Conservation (phyloP, 2,113 vertebrate genomes). For the Scopus umbretta region DNA sequence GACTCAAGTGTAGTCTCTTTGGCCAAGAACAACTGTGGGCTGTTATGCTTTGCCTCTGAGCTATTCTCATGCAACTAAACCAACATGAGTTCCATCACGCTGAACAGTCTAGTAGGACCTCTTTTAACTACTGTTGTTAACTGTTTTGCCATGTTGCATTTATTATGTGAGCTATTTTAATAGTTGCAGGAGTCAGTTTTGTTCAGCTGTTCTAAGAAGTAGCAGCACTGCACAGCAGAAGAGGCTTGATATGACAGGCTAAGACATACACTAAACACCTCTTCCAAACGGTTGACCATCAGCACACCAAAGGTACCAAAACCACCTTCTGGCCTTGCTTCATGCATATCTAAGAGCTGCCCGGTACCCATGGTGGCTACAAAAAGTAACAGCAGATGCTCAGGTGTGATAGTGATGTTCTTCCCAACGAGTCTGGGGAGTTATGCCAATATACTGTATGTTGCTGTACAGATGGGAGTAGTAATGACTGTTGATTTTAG, state of each 20-base stretch:
- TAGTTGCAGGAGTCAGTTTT: not conserved
- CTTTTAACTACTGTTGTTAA: not conserved
- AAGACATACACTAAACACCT: not conserved
- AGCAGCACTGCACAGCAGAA: not conserved
- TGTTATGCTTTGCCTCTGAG: not conserved
- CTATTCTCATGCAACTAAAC: not conserved
- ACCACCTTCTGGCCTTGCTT: not conserved
- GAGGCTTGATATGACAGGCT: not conserved
- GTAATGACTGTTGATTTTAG: not conserved
- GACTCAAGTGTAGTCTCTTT: not conserved
- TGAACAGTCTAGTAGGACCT: too few species aligned
- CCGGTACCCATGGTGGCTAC: accelerated
- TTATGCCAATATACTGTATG: not conserved
- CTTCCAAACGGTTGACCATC: not conserved
- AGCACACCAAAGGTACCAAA: not conserved
- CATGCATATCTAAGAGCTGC: not conserved
- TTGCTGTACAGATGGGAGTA: not conserved
- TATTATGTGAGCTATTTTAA: not conserved
- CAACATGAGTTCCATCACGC: not conserved
- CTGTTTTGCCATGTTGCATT: not conserved
- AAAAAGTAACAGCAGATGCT: not conserved
- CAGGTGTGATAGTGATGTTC: not conserved
- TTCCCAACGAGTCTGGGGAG: not conserved
- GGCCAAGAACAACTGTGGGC: not conserved
- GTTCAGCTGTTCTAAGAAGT: not conserved